A percentile compares a stretch with the other conserved stretches of the same genome.
Evolutionary conservation across 92 coral and sea anemone species (phyloP).

Genomic region (Galaxea fascicularis): DNA sequence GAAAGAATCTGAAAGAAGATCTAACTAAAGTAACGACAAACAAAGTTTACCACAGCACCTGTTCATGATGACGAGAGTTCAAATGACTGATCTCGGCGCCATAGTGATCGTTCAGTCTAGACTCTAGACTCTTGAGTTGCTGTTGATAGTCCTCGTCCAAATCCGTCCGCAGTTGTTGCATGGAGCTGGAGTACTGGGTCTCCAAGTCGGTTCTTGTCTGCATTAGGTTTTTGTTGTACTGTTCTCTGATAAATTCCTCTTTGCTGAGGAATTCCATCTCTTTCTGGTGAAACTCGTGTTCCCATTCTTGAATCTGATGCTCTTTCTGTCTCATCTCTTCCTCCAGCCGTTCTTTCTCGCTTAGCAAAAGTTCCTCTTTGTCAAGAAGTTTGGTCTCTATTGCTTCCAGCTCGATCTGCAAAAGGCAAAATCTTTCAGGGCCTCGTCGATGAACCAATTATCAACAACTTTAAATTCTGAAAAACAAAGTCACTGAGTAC

Average conservation of each 20-base stretch:
- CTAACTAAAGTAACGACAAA: neutral
- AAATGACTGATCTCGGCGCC: slow-evolving; percentile 82
- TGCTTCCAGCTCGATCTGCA: slow-evolving; percentile 84
- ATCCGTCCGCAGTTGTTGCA: slow-evolving; percentile 88
- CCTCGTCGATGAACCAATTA: neutral
- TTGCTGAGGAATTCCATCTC: slow-evolving; percentile 76
- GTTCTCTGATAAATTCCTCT: slow-evolving; percentile 71
- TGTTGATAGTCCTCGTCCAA: slow-evolving; percentile 75
- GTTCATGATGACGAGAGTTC: slow-evolving; percentile 79
- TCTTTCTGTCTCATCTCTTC: slow-evolving; percentile 92
- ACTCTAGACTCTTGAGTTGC: slow-evolving; percentile 76
- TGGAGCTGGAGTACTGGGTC: slow-evolving; percentile 72
- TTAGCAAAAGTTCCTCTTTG: slow-evolving; percentile 83
- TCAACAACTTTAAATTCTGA: too few relatives aligned
- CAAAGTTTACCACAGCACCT: slow-evolving; percentile 91
- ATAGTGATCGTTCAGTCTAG: slow-evolving; percentile 77
- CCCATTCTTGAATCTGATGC: slow-evolving; percentile 90
- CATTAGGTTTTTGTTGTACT: slow-evolving; percentile 62
- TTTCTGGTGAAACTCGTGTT: slow-evolving; percentile 87
- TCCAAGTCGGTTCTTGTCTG: slow-evolving; percentile 77
- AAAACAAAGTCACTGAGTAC: too few relatives aligned
- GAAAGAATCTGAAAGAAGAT: neutral
- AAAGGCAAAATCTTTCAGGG: neutral
- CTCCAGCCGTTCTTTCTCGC: slow-evolving; percentile 85
- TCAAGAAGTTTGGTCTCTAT: slow-evolving; percentile 85